Conservation (phyloP, 2,888 invertebrate species). For the Tipula confusa region DNA sequence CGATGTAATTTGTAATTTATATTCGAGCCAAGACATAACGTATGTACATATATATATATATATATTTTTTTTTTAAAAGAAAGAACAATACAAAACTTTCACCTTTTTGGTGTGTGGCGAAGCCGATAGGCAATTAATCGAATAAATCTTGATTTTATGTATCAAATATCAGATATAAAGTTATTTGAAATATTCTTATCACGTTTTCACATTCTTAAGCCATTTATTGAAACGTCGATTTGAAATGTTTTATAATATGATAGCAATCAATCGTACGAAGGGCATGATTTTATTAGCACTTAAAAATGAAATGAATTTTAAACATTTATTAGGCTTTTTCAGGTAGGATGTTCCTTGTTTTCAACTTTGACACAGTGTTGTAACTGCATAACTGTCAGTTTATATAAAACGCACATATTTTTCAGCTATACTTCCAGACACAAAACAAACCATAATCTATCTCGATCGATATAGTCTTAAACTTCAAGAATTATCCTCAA, state of each 20-base stretch:
- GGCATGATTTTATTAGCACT: too few relatives aligned
- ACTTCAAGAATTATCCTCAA: too few relatives aligned
- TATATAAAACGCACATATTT: too few relatives aligned
- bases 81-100: background rate
- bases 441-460: too few relatives aligned
- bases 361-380: too few relatives aligned
- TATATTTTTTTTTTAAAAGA: background rate
- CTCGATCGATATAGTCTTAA: too few relatives aligned
- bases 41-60: background rate
- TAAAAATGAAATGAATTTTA: too few relatives aligned
- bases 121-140: background rate
- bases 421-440: too few relatives aligned
- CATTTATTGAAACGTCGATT: background rate
- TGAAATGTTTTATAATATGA: background rate
- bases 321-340: too few relatives aligned
- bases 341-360: too few relatives aligned
- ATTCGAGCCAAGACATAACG: background rate
- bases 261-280: background rate
- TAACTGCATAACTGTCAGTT: too few relatives aligned
- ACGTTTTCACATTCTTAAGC: background rate
- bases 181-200: background rate
- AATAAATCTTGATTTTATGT: background rate
- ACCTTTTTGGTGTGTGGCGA: background rate
- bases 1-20: background rate
- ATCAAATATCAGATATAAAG: background rate